These are phyloP conservation scores for Caenorhabditis afra DNA, from an alignment of 2,888 invertebrate species.

Conservation along the genomic window DNA sequence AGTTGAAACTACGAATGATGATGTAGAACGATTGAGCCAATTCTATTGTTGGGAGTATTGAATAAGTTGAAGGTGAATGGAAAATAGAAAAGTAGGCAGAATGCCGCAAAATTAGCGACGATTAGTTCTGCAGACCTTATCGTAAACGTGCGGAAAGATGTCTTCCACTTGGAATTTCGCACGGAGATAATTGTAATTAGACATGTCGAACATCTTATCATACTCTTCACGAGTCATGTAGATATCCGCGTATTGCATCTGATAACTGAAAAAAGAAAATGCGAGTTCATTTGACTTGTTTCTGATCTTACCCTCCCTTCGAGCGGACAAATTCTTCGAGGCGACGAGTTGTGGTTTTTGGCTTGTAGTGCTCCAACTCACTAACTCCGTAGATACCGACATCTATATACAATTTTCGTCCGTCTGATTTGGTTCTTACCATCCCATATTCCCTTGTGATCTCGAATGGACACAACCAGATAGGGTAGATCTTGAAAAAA, in stretches of 20 bases:
- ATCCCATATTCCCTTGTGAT: slow-evolving; percentile 86
- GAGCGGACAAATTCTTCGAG: slow-evolving; percentile 87
- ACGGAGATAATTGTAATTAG: slow-evolving; percentile 83
- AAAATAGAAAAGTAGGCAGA: neutral
- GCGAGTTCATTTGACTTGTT: neutral
- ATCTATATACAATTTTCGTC: slow-evolving; percentile 87
- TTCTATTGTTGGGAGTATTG: too few relatives aligned
- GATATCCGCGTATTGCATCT: slow-evolving; percentile 91
- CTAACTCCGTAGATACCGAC: slow-evolving; percentile 86
- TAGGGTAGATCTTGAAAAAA: slow-evolving; percentile 85
- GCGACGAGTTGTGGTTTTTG: slow-evolving; percentile 85
- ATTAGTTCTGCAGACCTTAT: slow-evolving; percentile 83
- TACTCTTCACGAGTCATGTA: slow-evolving; percentile 88
- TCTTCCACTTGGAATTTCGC: slow-evolving; percentile 84
- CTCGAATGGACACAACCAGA: slow-evolving; percentile 90
- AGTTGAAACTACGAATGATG: too few relatives aligned
- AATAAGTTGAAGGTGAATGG: too few relatives aligned
- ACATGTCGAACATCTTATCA: slow-evolving; percentile 88
- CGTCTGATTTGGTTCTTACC: slow-evolving; percentile 84
- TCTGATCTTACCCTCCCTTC: slow-evolving; percentile 86
- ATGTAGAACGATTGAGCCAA: too few relatives aligned
- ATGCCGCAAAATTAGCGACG: slow-evolving; percentile 68
- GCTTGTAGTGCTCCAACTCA: slow-evolving; percentile 84
- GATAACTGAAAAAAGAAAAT: slow-evolving; percentile 83
- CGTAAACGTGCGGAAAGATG: slow-evolving; percentile 89